A percentile compares a stretch with the other conserved stretches of the same genome.
phyloP scores from a whole-genome alignment of 2,113 vertebrate genomes.

The Thryonomys swinderianus region DNA sequence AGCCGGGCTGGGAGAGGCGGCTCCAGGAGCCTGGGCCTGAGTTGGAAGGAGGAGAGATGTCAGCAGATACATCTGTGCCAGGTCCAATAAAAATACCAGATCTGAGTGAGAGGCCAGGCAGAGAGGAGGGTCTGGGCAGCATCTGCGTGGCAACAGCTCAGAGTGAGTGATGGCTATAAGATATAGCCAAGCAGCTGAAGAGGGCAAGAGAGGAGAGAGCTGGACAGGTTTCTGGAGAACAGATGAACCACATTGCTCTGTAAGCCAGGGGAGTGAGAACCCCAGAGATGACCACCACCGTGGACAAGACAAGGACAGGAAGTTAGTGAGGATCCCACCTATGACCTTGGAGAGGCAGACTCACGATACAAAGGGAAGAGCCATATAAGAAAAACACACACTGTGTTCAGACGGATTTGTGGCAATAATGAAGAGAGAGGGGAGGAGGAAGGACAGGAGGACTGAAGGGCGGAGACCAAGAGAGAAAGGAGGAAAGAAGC shows the following conservation, averaged over 20 bases:
- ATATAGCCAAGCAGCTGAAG: background rate
- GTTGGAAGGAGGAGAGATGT: background rate
- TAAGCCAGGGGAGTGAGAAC: background rate
- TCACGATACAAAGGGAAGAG: background rate
- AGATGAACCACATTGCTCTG: background rate
- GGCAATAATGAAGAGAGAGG: background rate
- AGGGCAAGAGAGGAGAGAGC: rapidly evolving
- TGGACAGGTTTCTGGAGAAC: background rate
- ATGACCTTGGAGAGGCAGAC: background rate
- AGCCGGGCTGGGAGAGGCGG: background rate
- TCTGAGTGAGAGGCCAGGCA: background rate
- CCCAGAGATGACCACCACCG: background rate
- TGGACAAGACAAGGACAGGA: background rate
- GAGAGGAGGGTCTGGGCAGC: background rate
- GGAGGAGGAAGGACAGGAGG: no score
- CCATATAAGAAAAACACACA: background rate
- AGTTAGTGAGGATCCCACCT: rapidly evolving
- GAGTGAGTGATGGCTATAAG: background rate
- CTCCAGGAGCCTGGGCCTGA: rapidly evolving
- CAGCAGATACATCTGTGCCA: background rate
- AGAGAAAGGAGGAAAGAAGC: no score
- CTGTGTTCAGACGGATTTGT: no score
- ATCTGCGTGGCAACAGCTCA: background rate
- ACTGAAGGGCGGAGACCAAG: background rate
- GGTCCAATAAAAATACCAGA: background rate